These are phyloP conservation scores for Dinothrombium tinctorium DNA, from an alignment of 1,140 invertebrate genomes.

Conservation along the genomic window DNA sequence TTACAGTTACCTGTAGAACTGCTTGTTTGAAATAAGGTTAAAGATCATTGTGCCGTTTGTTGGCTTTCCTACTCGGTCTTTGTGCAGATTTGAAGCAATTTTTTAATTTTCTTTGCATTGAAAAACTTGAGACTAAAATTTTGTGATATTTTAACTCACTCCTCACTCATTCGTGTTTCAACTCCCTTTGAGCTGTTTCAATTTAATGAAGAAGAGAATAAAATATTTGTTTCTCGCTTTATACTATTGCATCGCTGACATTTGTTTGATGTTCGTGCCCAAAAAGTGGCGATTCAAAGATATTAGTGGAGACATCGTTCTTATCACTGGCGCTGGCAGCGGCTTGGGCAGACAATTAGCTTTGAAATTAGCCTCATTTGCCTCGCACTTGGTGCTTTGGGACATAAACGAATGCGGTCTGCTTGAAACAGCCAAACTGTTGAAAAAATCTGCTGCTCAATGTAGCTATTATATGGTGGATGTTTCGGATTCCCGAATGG, in stretches of 20 bases:
- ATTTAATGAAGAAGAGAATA: not conserved
- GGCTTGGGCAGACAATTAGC: conserved; percentile 19
- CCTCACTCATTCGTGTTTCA: not conserved
- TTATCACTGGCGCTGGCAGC: conserved; percentile 20
- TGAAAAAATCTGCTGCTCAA: conserved; percentile 19
- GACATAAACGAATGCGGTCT: conserved; percentile 16
- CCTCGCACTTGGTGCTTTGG: conserved; percentile 14
- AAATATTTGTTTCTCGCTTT: not conserved
- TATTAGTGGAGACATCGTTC: conserved; percentile 14
- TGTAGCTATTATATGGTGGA: conserved; percentile 24
- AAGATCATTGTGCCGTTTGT: no score
- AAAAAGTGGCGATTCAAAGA: conserved; percentile 20
- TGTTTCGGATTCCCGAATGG: conserved; percentile 44
- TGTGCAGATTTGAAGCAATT: no score
- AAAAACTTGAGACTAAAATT: no score
- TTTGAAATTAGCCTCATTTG: conserved; percentile 14
- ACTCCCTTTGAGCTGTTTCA: not conserved
- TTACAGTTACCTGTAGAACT: no score
- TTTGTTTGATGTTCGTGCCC: conserved; percentile 26
- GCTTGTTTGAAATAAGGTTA: no score
- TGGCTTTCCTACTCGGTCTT: no score
- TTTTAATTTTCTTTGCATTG: no score
- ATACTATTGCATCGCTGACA: conserved; percentile 15
- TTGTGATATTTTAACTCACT: no score
- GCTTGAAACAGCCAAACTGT: conserved; percentile 11